Evolutionary conservation across 2,888 invertebrate genomes (phyloP).

Genomic region (Ennomos quercinarius): DNA sequence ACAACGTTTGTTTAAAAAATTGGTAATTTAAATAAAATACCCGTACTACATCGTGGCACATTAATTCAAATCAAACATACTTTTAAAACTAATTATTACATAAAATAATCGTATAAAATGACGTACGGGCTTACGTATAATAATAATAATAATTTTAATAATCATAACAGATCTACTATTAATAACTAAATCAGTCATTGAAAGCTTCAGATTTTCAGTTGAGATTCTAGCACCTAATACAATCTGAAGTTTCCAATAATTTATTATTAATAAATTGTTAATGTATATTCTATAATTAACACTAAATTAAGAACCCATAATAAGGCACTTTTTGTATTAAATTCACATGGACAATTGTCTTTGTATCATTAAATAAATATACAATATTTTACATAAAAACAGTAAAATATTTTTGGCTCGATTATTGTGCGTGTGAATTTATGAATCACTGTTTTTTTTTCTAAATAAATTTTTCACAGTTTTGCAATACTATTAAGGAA

Average conservation of each 20-base stretch:
- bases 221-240: conserved; percentile 76
- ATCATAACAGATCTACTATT: conserved; percentile 70
- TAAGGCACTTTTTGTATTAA: conserved; percentile 42
- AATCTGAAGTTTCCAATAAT: conserved; percentile 83
- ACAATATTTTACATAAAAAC: conserved; percentile 4
- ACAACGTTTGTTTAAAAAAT: conserved; percentile 40
- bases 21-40: conserved; percentile 67
- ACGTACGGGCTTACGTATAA: conserved; percentile 59
- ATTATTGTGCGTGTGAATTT: conserved; percentile 11
- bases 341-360: conserved; percentile 20
- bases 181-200: conserved; percentile 77
- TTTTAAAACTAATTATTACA: conserved; percentile 47
- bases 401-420: conserved; percentile 11
- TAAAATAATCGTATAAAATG: conserved; percentile 41
- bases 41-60: conserved; percentile 80
- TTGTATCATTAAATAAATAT: conserved; percentile 15
- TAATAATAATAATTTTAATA: conserved; percentile 34
- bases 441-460: conserved; percentile 8
- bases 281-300: conserved; percentile 36
- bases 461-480: neutral
- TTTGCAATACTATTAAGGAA: conserved; percentile 13
- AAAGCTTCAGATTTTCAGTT: conserved; percentile 76
- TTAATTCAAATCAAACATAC: conserved; percentile 57
- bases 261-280: conserved; percentile 50
- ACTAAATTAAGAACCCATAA: conserved; percentile 45